phyloP scores from a whole-genome alignment of 1,140 invertebrate species.

The Bombus polaris region DNA sequence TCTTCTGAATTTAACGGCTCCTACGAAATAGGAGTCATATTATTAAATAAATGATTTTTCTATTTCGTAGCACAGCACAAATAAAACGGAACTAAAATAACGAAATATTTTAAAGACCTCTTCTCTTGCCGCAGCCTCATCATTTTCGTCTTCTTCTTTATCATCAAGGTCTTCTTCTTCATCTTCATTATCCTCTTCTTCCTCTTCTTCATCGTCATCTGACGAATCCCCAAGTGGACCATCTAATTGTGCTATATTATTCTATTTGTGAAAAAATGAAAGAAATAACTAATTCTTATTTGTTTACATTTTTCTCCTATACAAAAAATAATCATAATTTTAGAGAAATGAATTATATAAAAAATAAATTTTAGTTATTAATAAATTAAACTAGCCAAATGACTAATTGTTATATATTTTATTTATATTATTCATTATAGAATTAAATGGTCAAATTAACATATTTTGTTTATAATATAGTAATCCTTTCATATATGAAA shows the following conservation, averaged over 20 bases:
- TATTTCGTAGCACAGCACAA: background rate
- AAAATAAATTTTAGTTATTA: too few species aligned
- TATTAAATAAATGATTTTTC: slow-evolving; percentile 2
- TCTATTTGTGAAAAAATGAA: slow-evolving; percentile 62
- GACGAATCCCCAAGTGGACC: slow-evolving; percentile 89
- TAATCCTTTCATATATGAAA: background rate
- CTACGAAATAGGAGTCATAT: slow-evolving; percentile 78
- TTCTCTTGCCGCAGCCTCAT: slow-evolving; percentile 83
- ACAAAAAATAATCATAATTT: too few species aligned
- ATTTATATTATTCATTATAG: background rate
- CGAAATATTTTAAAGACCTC: slow-evolving; percentile 78
- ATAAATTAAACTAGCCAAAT: background rate
- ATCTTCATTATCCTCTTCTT: slow-evolving; percentile 90
- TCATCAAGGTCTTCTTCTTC: slow-evolving; percentile 87
- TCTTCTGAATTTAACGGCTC: slow-evolving; percentile 98
- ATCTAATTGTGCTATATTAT: slow-evolving; percentile 85
- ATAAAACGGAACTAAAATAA: slow-evolving; percentile 8
- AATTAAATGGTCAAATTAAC: background rate
- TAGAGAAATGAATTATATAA: too few species aligned
- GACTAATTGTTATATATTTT: background rate
- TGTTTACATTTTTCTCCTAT: background rate
- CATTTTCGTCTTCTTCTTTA: slow-evolving; percentile 89
- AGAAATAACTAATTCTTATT: slow-evolving; percentile 34
- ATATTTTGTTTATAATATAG: background rate
- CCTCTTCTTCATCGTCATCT: slow-evolving; percentile 90